phyloP scores from a whole-genome alignment of 2,113 vertebrate genomes.

The Maylandia zebra region DNA sequence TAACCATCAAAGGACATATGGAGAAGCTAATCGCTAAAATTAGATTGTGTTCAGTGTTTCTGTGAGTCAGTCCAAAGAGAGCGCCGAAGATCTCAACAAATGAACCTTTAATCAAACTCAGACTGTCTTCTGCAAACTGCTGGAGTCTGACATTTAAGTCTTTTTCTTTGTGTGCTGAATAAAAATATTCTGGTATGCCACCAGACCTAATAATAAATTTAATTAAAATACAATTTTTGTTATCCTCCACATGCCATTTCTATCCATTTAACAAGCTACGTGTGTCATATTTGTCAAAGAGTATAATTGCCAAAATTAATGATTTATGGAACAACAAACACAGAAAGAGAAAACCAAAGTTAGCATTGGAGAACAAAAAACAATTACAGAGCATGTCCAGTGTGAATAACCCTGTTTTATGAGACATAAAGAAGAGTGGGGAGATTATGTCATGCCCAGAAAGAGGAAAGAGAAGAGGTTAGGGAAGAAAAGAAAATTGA shows the following conservation, averaged over 20 bases:
- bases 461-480: not conserved
- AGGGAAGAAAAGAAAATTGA: not conserved
- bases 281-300: not conserved
- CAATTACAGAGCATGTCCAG: not conserved
- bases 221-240: not conserved
- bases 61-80: slow-evolving; percentile 5
- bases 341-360: not conserved
- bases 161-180: not conserved
- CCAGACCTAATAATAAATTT: not conserved
- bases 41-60: not conserved
- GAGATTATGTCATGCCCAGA: not conserved
- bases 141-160: not conserved
- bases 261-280: not conserved
- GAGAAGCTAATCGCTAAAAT: slow-evolving; percentile 1
- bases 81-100: not conserved
- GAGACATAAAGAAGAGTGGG: not conserved
- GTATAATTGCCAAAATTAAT: not conserved
- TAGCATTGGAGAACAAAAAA: not conserved
- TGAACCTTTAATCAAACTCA: not conserved
- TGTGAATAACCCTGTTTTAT: not conserved
- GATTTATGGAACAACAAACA: not conserved
- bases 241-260: not conserved
- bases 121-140: not conserved
- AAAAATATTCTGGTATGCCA: not conserved
- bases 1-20: not conserved